Evolutionary conservation across 2,888 invertebrate genomes (phyloP), one percentile per base, ranked within the genome.

Genomic region (Laothoe populi): DNA sequence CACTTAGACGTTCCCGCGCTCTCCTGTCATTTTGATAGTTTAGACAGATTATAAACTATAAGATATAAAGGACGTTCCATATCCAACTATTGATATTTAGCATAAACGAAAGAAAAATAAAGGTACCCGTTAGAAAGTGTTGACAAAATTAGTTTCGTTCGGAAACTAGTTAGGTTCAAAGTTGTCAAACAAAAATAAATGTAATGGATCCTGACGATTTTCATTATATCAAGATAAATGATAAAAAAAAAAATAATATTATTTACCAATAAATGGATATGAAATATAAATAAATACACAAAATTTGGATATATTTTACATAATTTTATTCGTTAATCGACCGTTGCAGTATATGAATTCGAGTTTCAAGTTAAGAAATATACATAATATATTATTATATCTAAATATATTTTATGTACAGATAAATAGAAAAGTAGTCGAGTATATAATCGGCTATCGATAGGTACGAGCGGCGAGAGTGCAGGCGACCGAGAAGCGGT

Each of bases 321-420:
- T 86, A 86, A 82, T 87, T 87, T 92, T 92, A 91, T 87, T 92
- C 89, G 85, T 91, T 90, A 90, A 90, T 91, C 92, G 92, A 92
- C 91, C 90, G 90, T 89, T 85, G 86, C 87, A 59, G 87, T 92
- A 90, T 89, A 91, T 90, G 90, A 91, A 92, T 90, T 90, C 88
- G 84, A 92, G 87, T 89, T 92, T 86, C 84, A 90, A 90, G 90
- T 89, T 87, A 89, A 88, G 91, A 91, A 92, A 90, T 92, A 90
- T 92, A 92, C 90, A 90, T 91, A 90, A 87, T 92, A 90, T 2
- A 5, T 31, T 90, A 88, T 89, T 88, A 89, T 92, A 90, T 92
- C 90, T 92, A 92, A 92, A 92, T 92, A 92, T 92, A 92, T 89
- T 90, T 91, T 92, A 91, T 93, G 87, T 92, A 92, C 91, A 92